phyloP scores from a whole-genome alignment of 2,113 vertebrate species.

The Platysteira castanea region DNA sequence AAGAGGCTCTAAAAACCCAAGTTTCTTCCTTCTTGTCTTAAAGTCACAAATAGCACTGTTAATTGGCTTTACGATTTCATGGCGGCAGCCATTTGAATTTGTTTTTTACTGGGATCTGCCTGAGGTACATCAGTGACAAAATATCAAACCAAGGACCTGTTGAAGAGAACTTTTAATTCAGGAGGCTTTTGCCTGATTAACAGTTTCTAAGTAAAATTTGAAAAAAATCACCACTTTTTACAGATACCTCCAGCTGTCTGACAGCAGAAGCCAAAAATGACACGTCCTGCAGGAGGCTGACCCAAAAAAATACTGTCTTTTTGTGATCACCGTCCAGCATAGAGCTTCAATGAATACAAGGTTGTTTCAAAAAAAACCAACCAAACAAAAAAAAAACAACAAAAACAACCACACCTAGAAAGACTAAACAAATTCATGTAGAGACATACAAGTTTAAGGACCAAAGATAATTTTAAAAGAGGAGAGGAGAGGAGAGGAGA shows the following conservation, averaged over 20 bases:
- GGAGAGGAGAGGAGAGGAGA: background rate
- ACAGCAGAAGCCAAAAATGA: background rate
- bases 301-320: background rate
- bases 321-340: background rate
- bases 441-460: background rate
- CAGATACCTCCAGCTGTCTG: background rate
- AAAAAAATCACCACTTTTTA: background rate
- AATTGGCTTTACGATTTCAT: background rate
- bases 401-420: rapidly evolving
- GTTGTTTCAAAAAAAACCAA: background rate
- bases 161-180: background rate
- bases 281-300: background rate
- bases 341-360: background rate
- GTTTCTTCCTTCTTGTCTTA: background rate
- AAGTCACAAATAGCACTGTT: background rate
- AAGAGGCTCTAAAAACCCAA: background rate
- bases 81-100: background rate
- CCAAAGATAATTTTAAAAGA: background rate
- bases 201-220: background rate
- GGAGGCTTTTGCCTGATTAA: background rate
- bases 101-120: background rate
- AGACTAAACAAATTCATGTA: background rate
- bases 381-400: no score
- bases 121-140: background rate
- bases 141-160: background rate